These are phyloP conservation scores for Eilema griseolum DNA, from an alignment of 2,888 invertebrate genomes.

Conservation along the genomic window DNA sequence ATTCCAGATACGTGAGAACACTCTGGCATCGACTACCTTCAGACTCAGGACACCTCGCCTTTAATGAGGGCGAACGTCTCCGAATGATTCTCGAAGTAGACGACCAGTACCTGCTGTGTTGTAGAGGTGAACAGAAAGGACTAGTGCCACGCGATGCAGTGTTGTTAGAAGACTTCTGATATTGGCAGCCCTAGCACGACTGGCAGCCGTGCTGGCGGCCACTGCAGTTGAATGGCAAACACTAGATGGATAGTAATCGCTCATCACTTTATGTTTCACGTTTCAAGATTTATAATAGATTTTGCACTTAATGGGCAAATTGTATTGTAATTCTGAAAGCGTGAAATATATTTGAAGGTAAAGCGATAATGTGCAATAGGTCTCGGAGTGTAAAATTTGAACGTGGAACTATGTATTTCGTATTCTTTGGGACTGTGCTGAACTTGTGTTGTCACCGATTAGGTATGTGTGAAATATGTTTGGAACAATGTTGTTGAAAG, in stretches of 20 bases:
- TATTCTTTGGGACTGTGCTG: slow-evolving; percentile 43
- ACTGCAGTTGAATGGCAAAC: slow-evolving; percentile 62
- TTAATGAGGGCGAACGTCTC: slow-evolving; percentile 91
- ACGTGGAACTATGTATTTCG: slow-evolving; percentile 44
- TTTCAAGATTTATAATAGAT: slow-evolving; percentile 18
- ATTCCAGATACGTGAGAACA: slow-evolving; percentile 89
- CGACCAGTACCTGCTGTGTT: slow-evolving; percentile 91
- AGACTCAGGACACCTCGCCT: slow-evolving; percentile 92
- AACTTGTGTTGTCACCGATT: slow-evolving; percentile 52
- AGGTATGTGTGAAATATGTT: slow-evolving; percentile 48
- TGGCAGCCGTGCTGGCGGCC: slow-evolving; percentile 82
- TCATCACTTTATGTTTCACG: slow-evolving; percentile 19
- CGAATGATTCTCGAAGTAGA: slow-evolving; percentile 92
- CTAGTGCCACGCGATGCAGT: slow-evolving; percentile 91
- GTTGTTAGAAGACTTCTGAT: slow-evolving; percentile 84
- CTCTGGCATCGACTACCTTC: slow-evolving; percentile 91
- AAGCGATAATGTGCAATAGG: slow-evolving; percentile 43
- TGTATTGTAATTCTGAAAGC: slow-evolving; percentile 5
- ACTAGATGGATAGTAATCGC: slow-evolving; percentile 25
- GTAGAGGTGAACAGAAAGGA: slow-evolving; percentile 92
- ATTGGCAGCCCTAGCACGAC: slow-evolving; percentile 78
- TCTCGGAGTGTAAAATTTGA: slow-evolving; percentile 32
- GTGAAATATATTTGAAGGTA: slow-evolving; percentile 15
- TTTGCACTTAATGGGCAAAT: background rate
- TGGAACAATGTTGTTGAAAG: slow-evolving; percentile 58